phyloP scores from a whole-genome alignment of 2,113 vertebrate species.

The Labeo catla region DNA sequence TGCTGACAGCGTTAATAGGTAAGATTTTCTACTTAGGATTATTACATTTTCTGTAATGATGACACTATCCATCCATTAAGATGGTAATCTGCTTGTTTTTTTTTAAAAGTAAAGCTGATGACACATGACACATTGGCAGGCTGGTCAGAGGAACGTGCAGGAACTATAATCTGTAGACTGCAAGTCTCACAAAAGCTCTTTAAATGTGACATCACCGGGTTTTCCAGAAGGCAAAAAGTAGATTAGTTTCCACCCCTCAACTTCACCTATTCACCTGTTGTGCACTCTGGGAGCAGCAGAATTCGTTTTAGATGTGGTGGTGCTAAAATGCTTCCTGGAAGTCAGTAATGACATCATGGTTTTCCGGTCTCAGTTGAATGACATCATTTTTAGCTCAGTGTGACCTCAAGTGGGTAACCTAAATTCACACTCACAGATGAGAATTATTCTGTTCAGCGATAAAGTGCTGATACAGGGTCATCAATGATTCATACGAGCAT shows the following conservation, averaged over 20 bases:
- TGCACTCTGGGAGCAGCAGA: constrained; percentile 25
- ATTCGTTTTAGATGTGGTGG: constrained; percentile 33
- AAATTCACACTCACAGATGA: constrained; percentile 12
- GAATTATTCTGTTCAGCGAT: neutral
- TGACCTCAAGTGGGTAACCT: constrained; percentile 36
- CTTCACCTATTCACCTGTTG: constrained; percentile 13
- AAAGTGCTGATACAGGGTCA: constrained; percentile 9
- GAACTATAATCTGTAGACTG: constrained; percentile 44
- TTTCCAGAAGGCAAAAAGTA: constrained; percentile 30
- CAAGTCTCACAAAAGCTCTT: constrained; percentile 12
- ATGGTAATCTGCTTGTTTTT: constrained; percentile 10
- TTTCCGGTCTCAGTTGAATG: constrained; percentile 48
- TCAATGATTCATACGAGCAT: neutral
- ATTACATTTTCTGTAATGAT: neutral
- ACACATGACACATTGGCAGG: constrained; percentile 43
- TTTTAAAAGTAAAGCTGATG: constrained; percentile 19
- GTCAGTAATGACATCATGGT: constrained; percentile 37
- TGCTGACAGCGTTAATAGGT: constrained; percentile 31
- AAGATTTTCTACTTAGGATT: neutral
- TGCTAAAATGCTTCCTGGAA: constrained; percentile 44
- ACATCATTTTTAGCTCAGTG: constrained; percentile 42
- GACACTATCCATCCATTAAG: neutral
- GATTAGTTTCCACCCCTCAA: constrained; percentile 20
- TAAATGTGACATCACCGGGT: constrained; percentile 39
- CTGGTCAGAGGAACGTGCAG: constrained; percentile 38